Evolutionary conservation across 2,888 invertebrate genomes (phyloP).

Genomic region (Nudaria mundana): DNA sequence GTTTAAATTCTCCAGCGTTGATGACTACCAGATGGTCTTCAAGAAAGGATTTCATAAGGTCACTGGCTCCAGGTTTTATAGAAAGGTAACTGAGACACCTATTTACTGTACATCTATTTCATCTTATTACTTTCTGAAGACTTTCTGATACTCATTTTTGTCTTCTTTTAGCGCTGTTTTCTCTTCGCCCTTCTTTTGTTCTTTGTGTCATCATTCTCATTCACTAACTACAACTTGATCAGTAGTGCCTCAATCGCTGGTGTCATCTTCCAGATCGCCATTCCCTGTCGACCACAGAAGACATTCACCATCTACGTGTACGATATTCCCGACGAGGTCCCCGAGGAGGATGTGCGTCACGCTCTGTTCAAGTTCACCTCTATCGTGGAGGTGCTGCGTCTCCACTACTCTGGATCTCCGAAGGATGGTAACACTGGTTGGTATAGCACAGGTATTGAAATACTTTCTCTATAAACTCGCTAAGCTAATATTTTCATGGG

Average conservation of each 20-base stretch:
- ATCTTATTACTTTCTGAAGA: slow-evolving; percentile 16
- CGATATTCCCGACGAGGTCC: slow-evolving; percentile 91
- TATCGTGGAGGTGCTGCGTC: slow-evolving; percentile 89
- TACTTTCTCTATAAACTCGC: slow-evolving; percentile 1
- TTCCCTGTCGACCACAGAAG: slow-evolving; percentile 92
- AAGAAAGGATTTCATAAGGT: slow-evolving; percentile 94
- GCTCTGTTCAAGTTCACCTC: slow-evolving; percentile 90
- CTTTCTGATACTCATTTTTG: slow-evolving; percentile 5
- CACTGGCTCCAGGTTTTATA: slow-evolving; percentile 91
- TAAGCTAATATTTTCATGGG: slow-evolving; percentile 5
- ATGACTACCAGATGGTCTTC: slow-evolving; percentile 92
- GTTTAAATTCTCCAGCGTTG: slow-evolving; percentile 93
- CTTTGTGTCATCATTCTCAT: neutral
- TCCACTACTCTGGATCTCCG: slow-evolving; percentile 77
- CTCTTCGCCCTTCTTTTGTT: slow-evolving; percentile 52
- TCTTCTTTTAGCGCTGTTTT: slow-evolving; percentile 8
- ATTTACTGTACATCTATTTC: slow-evolving; percentile 15
- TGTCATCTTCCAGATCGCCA: slow-evolving; percentile 84
- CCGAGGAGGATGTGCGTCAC: slow-evolving; percentile 91
- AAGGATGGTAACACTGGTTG: slow-evolving; percentile 64
- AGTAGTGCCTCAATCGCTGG: too few species aligned
- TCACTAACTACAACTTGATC: neutral
- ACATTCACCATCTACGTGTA: slow-evolving; percentile 92
- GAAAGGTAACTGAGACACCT: slow-evolving; percentile 90
- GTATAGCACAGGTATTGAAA: slow-evolving; percentile 27